Percentiles rank a stretch among this genome's conserved stretches.
These are phyloP conservation scores for Eustalomyia histrio DNA, from an alignment of 2,888 invertebrate genomes.

Conservation along the genomic window DNA sequence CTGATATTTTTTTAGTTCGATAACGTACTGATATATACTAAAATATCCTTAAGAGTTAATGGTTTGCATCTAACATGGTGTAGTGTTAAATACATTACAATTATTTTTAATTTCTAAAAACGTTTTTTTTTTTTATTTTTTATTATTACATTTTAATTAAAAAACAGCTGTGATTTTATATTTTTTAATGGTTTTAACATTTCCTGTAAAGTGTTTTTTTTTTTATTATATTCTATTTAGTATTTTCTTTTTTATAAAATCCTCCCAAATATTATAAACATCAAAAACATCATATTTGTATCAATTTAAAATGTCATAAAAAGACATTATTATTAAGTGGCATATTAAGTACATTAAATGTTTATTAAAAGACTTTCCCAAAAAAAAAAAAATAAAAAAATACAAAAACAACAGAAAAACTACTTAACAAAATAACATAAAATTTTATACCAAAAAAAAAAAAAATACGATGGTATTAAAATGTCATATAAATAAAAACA, in stretches of 20 bases:
- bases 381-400: slow-evolving; percentile 13
- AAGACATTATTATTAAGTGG: slow-evolving; percentile 63
- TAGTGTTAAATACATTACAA: no score
- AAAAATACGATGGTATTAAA: slow-evolving; percentile 54
- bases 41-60: no score
- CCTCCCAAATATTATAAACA: slow-evolving; percentile 7
- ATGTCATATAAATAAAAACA: slow-evolving; percentile 49
- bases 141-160: slow-evolving; percentile 46
- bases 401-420: slow-evolving; percentile 17
- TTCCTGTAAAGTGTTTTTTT: slow-evolving; percentile 22
- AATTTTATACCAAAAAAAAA: slow-evolving; percentile 33
- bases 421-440: slow-evolving; percentile 40
- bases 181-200: slow-evolving; percentile 30
- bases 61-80: no score
- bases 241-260: slow-evolving; percentile 5
- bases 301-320: slow-evolving; percentile 64
- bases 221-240: no score
- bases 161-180: slow-evolving; percentile 58
- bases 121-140: no score
- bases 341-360: slow-evolving; percentile 63
- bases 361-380: slow-evolving; percentile 51
- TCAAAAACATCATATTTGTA: slow-evolving; percentile 53
- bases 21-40: no score
- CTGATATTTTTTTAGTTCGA: no score
- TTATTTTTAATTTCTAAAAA: no score